Base-by-base conservation (phyloP, 2,113 vertebrate species). In the Embiotoca jacksoni region DNA sequence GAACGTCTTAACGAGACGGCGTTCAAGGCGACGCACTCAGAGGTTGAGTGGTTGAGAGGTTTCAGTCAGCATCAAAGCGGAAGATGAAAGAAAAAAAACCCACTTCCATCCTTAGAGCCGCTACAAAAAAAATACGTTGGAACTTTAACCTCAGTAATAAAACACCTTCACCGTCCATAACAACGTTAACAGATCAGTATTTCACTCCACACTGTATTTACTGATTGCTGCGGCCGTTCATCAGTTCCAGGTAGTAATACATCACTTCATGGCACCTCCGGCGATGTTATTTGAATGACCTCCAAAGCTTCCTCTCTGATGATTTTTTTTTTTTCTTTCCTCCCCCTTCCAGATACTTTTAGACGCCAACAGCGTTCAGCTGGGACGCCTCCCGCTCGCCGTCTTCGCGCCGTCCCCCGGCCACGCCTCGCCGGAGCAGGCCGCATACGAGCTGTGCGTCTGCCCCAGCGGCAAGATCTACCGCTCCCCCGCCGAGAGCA, bases 391-490 rank as follows among this genome's bases (percentile, higher is more conserved):
- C 78, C 98, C 97, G 0, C 80, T 95, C 0, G 97, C 96, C 58
- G 87, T 90, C 68, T 94, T 96, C 47, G 90, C 94, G 0, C 77
- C 68, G 0, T 81, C 88, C 0, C 31, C 83, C 30, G 37, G 62
- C 0, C 87, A 95, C 75, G 92, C 95, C 37, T 91, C 92, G 57
- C 83, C 93, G 65, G 95, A 92, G 50, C 97, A 97, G 94, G 95
- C 94, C 44, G 94, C 97, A 37, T 99, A 95, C 16, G 98, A 99
- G 91, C 94, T 99, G 80, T 99, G 98, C 1, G 94, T 96, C 72
- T 99, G 98, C 85, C 97, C 97, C 88, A 99, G 86, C 65, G 98
- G 98, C 49, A 99, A 98, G 95, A 96, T 99, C 5, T 99, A 99
- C 94, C 95, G 98, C 79, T 97, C 98, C 61, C 97, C 97, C 5